A percentile compares a stretch with the other conserved stretches of the same genome.
Evolutionary conservation across 2,113 vertebrate genomes (phyloP).

Genomic region (Lophochroa leadbeateri): DNA sequence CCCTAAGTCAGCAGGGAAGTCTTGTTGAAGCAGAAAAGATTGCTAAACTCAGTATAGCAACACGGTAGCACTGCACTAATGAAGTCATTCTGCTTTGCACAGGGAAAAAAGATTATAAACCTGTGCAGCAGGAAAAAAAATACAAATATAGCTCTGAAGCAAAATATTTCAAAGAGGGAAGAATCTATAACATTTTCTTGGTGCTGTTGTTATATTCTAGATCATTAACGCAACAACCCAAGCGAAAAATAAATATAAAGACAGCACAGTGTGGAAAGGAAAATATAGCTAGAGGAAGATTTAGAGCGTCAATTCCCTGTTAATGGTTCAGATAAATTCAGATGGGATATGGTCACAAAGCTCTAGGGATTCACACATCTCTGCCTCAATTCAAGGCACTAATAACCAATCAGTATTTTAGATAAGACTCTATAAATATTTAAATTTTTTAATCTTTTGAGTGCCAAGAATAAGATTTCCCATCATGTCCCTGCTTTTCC

Average conservation of each 20-base stretch:
- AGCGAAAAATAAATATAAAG: neutral
- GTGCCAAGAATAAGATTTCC: slow-evolving; percentile 49
- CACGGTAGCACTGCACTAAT: neutral
- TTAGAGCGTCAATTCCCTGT: neutral
- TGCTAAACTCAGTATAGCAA: neutral
- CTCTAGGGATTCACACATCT: slow-evolving; percentile 68
- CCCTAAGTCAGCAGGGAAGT: slow-evolving; percentile 44
- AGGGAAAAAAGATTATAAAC: neutral
- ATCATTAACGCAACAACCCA: neutral
- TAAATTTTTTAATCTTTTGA: slow-evolving; percentile 49
- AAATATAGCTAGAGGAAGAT: neutral
- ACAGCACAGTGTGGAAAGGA: neutral
- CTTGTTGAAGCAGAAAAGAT: slow-evolving; percentile 23
- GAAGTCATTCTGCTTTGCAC: slow-evolving; percentile 8
- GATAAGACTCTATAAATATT: slow-evolving; percentile 78
- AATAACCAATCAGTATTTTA: slow-evolving; percentile 71
- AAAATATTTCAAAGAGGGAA: neutral
- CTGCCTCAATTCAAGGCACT: slow-evolving; percentile 61
- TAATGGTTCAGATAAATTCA: slow-evolving; percentile 52
- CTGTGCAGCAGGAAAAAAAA: neutral
- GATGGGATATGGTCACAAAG: slow-evolving; percentile 5
- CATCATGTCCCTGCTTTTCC: slow-evolving; percentile 26
- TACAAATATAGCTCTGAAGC: neutral
- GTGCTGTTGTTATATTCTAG: neutral
- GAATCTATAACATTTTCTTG: neutral